These are phyloP conservation scores for Halictus ligatus DNA, from an alignment of 2,888 invertebrate genomes.

Conservation along the genomic window DNA sequence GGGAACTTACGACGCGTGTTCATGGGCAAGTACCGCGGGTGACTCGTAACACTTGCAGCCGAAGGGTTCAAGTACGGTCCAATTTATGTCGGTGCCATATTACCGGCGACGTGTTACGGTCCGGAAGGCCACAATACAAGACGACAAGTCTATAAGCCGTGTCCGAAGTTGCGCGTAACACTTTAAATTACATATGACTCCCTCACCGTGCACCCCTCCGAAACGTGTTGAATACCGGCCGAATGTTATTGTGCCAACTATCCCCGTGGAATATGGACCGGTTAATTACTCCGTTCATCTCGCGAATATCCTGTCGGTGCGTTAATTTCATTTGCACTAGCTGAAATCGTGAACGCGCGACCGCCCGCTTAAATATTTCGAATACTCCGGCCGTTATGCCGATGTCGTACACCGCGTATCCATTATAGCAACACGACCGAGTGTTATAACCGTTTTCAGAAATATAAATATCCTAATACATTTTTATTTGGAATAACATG, in stretches of 20 bases:
- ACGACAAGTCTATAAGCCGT: constrained; percentile 61
- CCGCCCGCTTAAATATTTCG: background rate
- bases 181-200: constrained; percentile 55
- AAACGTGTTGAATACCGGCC: constrained; percentile 3
- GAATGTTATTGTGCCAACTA: constrained; percentile 26
- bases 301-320: background rate
- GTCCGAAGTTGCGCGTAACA: constrained; percentile 31
- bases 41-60: constrained; percentile 71
- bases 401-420: too few species aligned
- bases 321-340: background rate
- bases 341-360: background rate
- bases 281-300: constrained; percentile 10
- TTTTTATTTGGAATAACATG: too few species aligned
- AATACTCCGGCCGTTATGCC: too few species aligned
- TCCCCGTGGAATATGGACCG: background rate
- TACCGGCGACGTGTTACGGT: constrained; percentile 61
- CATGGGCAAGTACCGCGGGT: constrained; percentile 56
- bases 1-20: constrained; percentile 70
- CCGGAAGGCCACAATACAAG: constrained; percentile 51
- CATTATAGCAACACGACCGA: too few species aligned
- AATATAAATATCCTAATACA: too few species aligned
- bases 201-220: background rate
- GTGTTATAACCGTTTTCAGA: too few species aligned
- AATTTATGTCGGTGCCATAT: constrained; percentile 70
- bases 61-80: constrained; percentile 69